Evolutionary conservation across 2,797 vertebrate species (phyloP).

Genomic region (Lateolabrax maculatus): DNA sequence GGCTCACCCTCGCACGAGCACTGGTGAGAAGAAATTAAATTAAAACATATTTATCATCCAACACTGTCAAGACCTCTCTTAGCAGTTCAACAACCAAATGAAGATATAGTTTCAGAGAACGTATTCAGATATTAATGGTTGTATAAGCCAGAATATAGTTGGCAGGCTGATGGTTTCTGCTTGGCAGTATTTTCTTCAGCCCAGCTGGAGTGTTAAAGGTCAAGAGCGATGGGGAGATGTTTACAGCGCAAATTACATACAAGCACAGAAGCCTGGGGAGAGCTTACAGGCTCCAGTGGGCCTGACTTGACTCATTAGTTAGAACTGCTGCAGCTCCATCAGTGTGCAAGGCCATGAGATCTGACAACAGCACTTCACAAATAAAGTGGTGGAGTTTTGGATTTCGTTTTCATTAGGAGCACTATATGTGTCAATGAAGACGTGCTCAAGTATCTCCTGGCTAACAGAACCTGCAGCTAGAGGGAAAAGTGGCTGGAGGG

Average conservation of each 20-base stretch:
- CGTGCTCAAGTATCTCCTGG: neutral
- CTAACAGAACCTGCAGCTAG: neutral
- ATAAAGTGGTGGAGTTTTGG: neutral
- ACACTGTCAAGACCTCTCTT: slow-evolving; percentile 20
- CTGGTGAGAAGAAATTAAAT: neutral
- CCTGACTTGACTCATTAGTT: slow-evolving; percentile 59
- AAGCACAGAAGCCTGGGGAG: slow-evolving; percentile 54
- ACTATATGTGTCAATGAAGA: neutral
- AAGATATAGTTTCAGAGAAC: slow-evolving; percentile 11
- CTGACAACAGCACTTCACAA: slow-evolving; percentile 43
- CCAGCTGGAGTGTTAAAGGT: slow-evolving; percentile 65
- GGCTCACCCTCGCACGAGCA: neutral
- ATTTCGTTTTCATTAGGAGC: neutral
- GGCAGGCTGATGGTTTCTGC: slow-evolving; percentile 40
- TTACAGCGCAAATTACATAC: slow-evolving; percentile 58
- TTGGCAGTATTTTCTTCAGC: slow-evolving; percentile 47
- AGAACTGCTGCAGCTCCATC: slow-evolving; percentile 41
- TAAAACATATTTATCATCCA: slow-evolving; percentile 22
- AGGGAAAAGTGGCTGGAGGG: no score
- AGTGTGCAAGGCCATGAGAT: slow-evolving; percentile 29
- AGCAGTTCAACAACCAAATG: slow-evolving; percentile 4
- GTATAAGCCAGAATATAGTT: slow-evolving; percentile 16
- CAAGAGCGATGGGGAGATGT: slow-evolving; percentile 54
- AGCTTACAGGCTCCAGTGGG: slow-evolving; percentile 49
- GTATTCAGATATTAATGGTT: slow-evolving; percentile 5